Percentiles rank a stretch among this genome's conserved stretches.
phyloP scores from a whole-genome alignment of 2,797 vertebrate species.

The Rhinatrema bivittatum region DNA sequence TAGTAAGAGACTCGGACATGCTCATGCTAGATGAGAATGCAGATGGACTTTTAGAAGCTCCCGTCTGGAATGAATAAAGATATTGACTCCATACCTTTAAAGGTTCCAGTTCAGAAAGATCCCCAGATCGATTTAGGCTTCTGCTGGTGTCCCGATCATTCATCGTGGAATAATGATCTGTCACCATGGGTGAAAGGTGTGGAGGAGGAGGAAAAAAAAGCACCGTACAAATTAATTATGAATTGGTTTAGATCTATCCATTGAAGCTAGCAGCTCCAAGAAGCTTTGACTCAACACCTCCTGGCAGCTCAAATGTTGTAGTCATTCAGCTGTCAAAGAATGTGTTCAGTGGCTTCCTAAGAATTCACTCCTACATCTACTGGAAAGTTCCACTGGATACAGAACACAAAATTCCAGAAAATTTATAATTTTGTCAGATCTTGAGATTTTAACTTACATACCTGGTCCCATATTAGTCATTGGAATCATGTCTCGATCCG shows the following conservation, averaged over 20 bases:
- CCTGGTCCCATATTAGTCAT: constrained; percentile 90
- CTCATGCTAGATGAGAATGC: constrained; percentile 7
- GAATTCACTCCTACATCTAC: no score
- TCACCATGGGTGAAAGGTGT: no score
- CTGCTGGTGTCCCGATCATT: constrained; percentile 83
- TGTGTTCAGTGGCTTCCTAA: no score
- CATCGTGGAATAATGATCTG: constrained; percentile 75
- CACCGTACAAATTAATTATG: background rate
- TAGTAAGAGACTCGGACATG: constrained; percentile 17
- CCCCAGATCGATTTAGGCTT: constrained; percentile 79
- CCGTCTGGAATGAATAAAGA: background rate
- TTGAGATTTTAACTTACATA: no score
- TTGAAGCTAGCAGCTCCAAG: background rate
- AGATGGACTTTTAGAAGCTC: background rate
- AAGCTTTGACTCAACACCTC: background rate
- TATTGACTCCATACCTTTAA: constrained; percentile 63
- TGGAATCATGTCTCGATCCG: constrained; percentile 85
- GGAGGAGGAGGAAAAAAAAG: constrained; percentile 26
- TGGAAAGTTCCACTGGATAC: no score
- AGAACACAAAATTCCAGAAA: no score
- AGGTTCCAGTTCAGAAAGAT: constrained; percentile 71
- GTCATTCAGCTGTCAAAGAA: constrained; percentile 15
- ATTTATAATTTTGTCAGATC: no score
- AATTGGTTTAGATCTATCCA: rapidly evolving
- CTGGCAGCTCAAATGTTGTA: background rate